phyloP scores from a whole-genome alignment of 2,797 vertebrate genomes.

The Pristis pectinata region DNA sequence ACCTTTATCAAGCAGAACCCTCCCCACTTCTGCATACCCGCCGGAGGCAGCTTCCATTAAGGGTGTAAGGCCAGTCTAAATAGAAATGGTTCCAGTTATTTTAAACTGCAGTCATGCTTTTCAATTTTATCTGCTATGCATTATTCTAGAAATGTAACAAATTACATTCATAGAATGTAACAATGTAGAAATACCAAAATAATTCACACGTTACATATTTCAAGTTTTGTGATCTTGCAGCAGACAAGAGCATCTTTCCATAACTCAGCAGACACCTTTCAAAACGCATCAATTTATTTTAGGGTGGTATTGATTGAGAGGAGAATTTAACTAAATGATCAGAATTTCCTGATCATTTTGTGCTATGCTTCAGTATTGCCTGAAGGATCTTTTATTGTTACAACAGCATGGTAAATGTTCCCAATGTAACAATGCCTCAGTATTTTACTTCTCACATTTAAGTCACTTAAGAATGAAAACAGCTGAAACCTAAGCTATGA shows the following conservation, averaged over 20 bases:
- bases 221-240: background rate
- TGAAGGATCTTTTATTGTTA: background rate
- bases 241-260: background rate
- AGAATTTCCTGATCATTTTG: background rate
- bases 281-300: background rate
- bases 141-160: background rate
- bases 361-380: background rate
- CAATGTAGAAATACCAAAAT: background rate
- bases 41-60: conserved; percentile 98
- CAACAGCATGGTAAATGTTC: background rate
- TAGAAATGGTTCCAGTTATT: conserved; percentile 38
- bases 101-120: background rate
- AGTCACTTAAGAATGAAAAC: no score
- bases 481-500: no score
- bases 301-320: background rate
- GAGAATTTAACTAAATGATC: background rate
- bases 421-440: background rate
- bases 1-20: conserved; percentile 95
- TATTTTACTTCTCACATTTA: background rate
- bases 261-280: no score
- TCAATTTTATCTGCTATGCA: background rate
- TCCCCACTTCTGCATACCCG: conserved; percentile 94
- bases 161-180: background rate
- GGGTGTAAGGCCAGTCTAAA: conserved; percentile 91
- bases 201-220: background rate